phyloP scores from a whole-genome alignment of 2,797 vertebrate genomes.

The Falco peregrinus region DNA sequence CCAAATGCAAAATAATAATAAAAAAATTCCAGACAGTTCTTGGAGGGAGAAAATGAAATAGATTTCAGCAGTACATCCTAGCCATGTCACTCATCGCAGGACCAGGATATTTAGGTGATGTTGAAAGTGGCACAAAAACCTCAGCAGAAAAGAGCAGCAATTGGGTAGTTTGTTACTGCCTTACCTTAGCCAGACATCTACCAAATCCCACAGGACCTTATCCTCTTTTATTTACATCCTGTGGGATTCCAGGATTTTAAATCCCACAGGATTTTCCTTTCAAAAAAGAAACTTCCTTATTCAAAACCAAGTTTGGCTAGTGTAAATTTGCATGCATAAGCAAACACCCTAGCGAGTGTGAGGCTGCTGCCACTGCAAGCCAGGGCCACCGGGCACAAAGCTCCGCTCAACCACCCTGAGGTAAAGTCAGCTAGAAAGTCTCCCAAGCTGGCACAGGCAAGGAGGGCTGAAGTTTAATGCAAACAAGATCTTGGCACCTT shows the following conservation, averaged over 20 bases:
- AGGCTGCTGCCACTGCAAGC: not conserved
- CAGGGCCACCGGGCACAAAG: not conserved
- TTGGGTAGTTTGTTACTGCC: not conserved
- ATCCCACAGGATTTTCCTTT: not conserved
- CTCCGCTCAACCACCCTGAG: not conserved
- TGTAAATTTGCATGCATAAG: not conserved
- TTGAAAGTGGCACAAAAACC: not conserved
- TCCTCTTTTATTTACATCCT: not conserved
- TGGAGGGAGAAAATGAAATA: not conserved
- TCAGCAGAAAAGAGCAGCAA: not conserved
- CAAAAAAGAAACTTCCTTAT: not conserved
- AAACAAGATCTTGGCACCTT: not conserved
- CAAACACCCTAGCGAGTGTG: not conserved
- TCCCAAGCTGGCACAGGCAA: not conserved
- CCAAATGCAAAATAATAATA: too few species aligned
- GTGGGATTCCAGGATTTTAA: not conserved
- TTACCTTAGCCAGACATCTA: not conserved
- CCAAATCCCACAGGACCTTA: not conserved
- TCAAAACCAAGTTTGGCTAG: not conserved
- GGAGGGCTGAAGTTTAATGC: not conserved
- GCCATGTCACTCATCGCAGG: accelerated
- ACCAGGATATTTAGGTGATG: not conserved
- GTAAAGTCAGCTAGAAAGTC: not conserved
- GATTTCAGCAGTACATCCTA: not conserved
- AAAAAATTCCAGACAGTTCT: not conserved